Base-by-base conservation (phyloP, 1,140 invertebrate genomes). In the Palaemon carinicauda region DNA sequence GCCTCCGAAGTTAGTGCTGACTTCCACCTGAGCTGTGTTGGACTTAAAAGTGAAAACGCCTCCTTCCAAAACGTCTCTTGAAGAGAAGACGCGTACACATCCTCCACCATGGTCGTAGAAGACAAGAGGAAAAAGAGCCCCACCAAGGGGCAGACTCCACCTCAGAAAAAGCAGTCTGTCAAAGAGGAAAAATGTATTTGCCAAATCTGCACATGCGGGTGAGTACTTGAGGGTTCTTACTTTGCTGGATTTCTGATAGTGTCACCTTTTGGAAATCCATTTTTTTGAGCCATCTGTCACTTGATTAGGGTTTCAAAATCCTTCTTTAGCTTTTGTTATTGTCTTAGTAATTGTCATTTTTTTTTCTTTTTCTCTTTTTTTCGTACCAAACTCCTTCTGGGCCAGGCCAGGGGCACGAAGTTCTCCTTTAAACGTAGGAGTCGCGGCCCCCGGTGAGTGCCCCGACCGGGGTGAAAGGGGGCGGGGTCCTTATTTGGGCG, bases 131-230 rank as follows among this genome's bases (percentile, higher is more conserved):
- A 73, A 14, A 74, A 75, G 50, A 84, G 69, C 52, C 31, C 51
- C 71, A 50, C 69, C 53, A 74, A 83, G 69, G 27, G 41, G 24
- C 78, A 80, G 78, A 60, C 56, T 1, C 69, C 78, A 80, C 78
- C 78, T 80, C 54, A 54, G 33, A 80, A 80, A 80, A 56, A 41
- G n/a, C 51, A 29, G 21, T 15, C 29, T 21, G 73, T 50, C 33
- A 83, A 91, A 69, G 96, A 96, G 91, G 96, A 96, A 91, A 95
- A 96, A 91, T 97, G 96, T 90, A 96, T 97, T 89, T 97, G 96
- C 91, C 95, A 97, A 92, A 95, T 97, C 60, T 97, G 96, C 91
- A 97, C 96, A 90, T 97, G 96, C 92, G 96, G 96, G 96, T 97
- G 92, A 95, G 95, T 94, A 80, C 33, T 24, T 24, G 19, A 24